A percentile compares a stretch with the other conserved stretches of the same genome.
Conservation (phyloP, 2,888 invertebrate species). For the Harpagoxenus sublaevis region DNA sequence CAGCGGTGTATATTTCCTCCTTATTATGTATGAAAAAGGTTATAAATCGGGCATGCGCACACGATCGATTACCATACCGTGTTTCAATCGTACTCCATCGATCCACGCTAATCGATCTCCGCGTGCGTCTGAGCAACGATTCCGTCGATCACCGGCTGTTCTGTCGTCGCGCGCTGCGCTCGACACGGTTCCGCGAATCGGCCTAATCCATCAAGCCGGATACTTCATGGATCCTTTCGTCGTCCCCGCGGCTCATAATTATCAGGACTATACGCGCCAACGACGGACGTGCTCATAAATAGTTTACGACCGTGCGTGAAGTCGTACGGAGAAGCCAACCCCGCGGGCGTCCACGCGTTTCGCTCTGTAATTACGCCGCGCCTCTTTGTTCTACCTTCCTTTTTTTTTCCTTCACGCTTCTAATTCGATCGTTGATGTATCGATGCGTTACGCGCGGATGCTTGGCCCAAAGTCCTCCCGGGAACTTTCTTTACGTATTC, state of each 20-base stretch:
- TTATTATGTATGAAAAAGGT: constrained; percentile 37
- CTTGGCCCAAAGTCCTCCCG: not conserved
- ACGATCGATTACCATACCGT: constrained; percentile 43
- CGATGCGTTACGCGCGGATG: constrained; percentile 13
- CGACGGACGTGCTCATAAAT: constrained; percentile 33
- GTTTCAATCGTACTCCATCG: constrained; percentile 25
- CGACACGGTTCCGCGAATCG: constrained; percentile 39
- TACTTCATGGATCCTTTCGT: constrained; percentile 44
- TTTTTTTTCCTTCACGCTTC: constrained; percentile 37
- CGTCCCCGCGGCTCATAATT: constrained; percentile 45
- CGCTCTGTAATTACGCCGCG: constrained; percentile 56
- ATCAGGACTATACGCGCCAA: constrained; percentile 19
- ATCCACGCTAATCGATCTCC: constrained; percentile 45
- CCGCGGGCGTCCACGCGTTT: constrained; percentile 57
- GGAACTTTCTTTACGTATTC: constrained; percentile 10
- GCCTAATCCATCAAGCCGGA: constrained; percentile 46
- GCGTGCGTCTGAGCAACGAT: constrained; percentile 3
- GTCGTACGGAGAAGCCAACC: constrained; percentile 22
- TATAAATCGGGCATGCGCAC: constrained; percentile 31
- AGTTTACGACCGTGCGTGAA: constrained; percentile 33
- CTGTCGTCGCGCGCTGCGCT: constrained; percentile 42
- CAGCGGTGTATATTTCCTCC: not conserved
- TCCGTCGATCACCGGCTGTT: constrained; percentile 38
- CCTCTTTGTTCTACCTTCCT: constrained; percentile 47
- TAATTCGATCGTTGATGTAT: constrained; percentile 43